Conservation (phyloP, 23 tunicate genomes). For the Ascidia mentula region DNA sequence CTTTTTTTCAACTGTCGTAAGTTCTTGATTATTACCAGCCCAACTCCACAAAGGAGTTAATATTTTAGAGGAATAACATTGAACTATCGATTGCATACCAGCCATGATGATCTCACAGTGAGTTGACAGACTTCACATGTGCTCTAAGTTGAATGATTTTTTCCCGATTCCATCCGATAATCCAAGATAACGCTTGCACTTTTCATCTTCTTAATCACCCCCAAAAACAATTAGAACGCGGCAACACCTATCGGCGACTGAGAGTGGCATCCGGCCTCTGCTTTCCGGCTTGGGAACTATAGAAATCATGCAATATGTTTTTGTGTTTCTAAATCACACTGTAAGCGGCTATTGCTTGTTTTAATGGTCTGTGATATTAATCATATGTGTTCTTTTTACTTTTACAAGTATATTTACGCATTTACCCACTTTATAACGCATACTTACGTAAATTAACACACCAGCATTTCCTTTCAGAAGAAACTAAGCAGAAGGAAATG, state of each 20-base stretch:
- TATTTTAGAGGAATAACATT: constrained; percentile 47
- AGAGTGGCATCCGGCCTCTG: constrained; percentile 4
- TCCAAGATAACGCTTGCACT: background rate
- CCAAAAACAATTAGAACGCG: constrained; percentile 5
- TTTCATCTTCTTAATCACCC: constrained; percentile 2
- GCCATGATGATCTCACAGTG: constrained; percentile 45
- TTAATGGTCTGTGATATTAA: no score
- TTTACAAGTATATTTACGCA: no score
- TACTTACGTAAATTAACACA: no score
- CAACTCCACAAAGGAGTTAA: constrained; percentile 34
- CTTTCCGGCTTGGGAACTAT: no score
- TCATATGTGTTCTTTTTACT: no score
- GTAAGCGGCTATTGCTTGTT: no score
- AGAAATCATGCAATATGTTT: background rate
- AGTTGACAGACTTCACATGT: constrained; percentile 9
- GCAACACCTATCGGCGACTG: constrained; percentile 18
- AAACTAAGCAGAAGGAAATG: no score
- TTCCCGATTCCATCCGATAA: constrained; percentile 5
- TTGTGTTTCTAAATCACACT: background rate
- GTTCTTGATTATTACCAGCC: constrained; percentile 22
- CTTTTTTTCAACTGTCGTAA: constrained; percentile 3
- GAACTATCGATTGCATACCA: constrained; percentile 60
- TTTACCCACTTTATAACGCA: no score
- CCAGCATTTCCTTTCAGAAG: no score
- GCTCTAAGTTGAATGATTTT: constrained; percentile 7